These are phyloP conservation scores for Ceratotherium simum DNA, from an alignment of 2,113 vertebrate species.

Conservation along the genomic window DNA sequence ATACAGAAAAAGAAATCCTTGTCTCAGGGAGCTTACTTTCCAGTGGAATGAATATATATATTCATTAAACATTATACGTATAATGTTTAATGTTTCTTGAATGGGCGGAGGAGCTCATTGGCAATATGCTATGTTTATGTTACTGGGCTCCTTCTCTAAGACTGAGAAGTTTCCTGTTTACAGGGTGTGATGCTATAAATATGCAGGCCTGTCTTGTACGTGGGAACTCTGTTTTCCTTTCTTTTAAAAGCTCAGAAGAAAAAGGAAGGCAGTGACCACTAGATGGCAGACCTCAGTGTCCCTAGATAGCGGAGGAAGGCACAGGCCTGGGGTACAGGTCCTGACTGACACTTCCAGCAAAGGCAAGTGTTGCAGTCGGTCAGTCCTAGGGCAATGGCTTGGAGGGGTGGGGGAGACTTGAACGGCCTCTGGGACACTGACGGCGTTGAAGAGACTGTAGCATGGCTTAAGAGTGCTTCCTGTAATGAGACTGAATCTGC, in stretches of 20 bases:
- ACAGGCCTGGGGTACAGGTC: neutral
- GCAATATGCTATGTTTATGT: slow-evolving; percentile 65
- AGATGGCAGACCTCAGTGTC: slow-evolving; percentile 64
- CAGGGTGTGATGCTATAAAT: slow-evolving; percentile 71
- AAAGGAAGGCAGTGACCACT: slow-evolving; percentile 56
- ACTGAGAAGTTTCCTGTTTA: slow-evolving; percentile 74
- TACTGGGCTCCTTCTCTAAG: slow-evolving; percentile 61
- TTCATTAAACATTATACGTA: too few relatives aligned
- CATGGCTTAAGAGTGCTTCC: neutral
- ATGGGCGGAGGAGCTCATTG: neutral
- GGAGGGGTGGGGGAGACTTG: fast-evolving
- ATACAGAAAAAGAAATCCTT: neutral
- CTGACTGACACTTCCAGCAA: neutral
- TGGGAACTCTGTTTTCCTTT: slow-evolving; percentile 52
- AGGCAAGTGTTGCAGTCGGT: neutral
- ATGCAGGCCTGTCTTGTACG: slow-evolving; percentile 28
- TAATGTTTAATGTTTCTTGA: slow-evolving; percentile 28
- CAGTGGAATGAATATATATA: neutral
- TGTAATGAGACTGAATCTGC: neutral
- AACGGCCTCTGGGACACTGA: neutral
- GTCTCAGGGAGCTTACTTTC: neutral
- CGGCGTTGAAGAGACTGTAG: neutral
- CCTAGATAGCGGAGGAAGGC: neutral
- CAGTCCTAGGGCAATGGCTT: neutral
- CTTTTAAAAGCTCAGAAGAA: slow-evolving; percentile 1